Evolutionary conservation across 2,888 invertebrate genomes (phyloP).

Genomic region (Pyrgus malvae): DNA sequence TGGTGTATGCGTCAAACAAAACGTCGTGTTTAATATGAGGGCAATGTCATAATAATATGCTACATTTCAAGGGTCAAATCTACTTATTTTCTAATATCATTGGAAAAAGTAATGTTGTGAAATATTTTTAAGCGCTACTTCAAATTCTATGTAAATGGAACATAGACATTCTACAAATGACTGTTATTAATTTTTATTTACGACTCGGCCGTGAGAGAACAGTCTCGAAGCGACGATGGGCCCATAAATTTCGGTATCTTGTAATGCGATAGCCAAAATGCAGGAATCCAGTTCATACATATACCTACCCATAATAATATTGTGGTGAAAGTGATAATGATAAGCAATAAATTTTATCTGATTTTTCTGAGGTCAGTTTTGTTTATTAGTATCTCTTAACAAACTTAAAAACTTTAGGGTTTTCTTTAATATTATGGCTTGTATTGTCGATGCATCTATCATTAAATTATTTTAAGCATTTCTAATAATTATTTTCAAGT

Average conservation of each 20-base stretch:
- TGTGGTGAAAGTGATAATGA: constrained; percentile 14
- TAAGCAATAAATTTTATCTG: constrained; percentile 1
- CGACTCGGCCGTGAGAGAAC: constrained; percentile 6
- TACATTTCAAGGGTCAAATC: no score
- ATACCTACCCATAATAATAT: neutral
- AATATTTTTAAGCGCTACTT: no score
- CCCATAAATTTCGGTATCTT: constrained; percentile 4
- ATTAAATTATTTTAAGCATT: no score
- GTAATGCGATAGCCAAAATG: constrained; percentile 10
- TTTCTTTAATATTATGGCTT: no score
- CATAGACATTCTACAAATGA: neutral
- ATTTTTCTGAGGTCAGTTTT: neutral
- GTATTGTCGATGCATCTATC: no score
- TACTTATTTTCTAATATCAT: no score
- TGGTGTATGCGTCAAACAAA: no score
- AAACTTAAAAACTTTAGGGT: neutral
- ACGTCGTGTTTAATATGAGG: no score
- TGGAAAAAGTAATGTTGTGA: no score
- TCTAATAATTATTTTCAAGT: no score
- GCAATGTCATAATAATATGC: no score
- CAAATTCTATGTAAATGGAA: neutral
- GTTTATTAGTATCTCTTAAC: neutral
- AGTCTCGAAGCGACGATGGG: neutral
- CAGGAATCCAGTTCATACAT: constrained; percentile 8
- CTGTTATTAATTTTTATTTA: constrained; percentile 8